phyloP scores from a whole-genome alignment of 2,113 vertebrate genomes.

The Nibea coibor region DNA sequence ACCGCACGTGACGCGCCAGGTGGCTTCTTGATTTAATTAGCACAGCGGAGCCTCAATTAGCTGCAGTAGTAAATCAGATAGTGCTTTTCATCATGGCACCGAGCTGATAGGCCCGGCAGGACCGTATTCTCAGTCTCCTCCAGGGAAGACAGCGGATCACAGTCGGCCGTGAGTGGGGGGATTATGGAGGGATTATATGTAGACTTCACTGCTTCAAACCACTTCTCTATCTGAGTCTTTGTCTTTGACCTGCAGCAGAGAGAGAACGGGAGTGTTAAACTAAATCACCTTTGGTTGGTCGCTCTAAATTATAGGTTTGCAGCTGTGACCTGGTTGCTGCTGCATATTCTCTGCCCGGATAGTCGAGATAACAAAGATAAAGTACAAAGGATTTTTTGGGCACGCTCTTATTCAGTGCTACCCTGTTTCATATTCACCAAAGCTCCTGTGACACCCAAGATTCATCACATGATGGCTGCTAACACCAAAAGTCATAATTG shows the following conservation, averaged over 20 bases:
- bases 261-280: not conserved
- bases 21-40: constrained; percentile 78
- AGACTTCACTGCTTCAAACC: constrained; percentile 37
- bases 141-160: constrained; percentile 45
- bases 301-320: not conserved
- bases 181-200: constrained; percentile 49
- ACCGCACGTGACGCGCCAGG: constrained; percentile 41
- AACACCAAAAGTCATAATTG: too few species aligned
- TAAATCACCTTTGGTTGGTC: constrained; percentile 6
- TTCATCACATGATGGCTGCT: not conserved
- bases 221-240: constrained; percentile 22
- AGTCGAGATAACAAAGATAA: not conserved
- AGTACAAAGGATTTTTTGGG: constrained; percentile 5
- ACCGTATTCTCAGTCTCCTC: constrained; percentile 26
- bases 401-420: not conserved
- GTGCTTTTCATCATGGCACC: constrained; percentile 59
- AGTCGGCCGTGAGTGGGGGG: constrained; percentile 28
- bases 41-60: constrained; percentile 68
- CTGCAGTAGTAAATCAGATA: constrained; percentile 66
- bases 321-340: not conserved
- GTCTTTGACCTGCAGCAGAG: constrained; percentile 22
- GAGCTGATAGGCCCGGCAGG: constrained; percentile 54
- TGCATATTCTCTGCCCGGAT: not conserved
- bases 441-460: not conserved
- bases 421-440: not conserved